A percentile compares a stretch with the other conserved stretches of the same genome.
phyloP scores from a whole-genome alignment of 2,113 vertebrate genomes.

The Crocuta crocuta region DNA sequence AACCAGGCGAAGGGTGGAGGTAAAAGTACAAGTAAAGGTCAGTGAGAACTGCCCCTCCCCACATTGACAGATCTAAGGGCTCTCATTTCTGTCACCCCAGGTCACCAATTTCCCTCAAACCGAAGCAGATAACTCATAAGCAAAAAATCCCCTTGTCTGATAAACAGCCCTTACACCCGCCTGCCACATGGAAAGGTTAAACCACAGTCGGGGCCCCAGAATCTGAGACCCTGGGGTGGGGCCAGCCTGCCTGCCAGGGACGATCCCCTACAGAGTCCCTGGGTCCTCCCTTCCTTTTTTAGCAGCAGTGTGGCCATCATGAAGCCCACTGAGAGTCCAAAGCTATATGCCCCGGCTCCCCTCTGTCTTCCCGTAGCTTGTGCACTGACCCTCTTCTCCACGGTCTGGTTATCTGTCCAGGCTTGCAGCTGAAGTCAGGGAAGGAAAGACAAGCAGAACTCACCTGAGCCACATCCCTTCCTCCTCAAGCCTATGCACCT shows the following conservation, averaged over 20 bases:
- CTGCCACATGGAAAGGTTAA: constrained; percentile 79
- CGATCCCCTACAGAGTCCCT: not conserved
- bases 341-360: not conserved
- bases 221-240: constrained; percentile 67
- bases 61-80: constrained; percentile 40
- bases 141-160: constrained; percentile 79
- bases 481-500: not conserved
- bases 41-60: constrained; percentile 32
- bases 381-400: not conserved
- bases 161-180: constrained; percentile 55
- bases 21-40: constrained; percentile 47
- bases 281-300: not conserved
- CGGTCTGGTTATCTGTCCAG: not conserved
- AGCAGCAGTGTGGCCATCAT: constrained; percentile 10
- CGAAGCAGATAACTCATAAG: constrained; percentile 56
- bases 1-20: not conserved
- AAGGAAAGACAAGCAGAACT: not conserved
- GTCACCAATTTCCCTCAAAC: constrained; percentile 69
- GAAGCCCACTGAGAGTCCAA: not conserved
- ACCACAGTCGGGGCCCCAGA: constrained; percentile 76
- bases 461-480: not conserved
- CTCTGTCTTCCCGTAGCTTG: not conserved
- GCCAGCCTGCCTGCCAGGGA: constrained; percentile 52
- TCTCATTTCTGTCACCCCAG: constrained; percentile 60
- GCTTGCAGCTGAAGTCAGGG: not conserved